Evolutionary conservation across 37 sponge, comb jelly and placozoan genomes (phyloP), one percentile per base, ranked within the genome.

Genomic region (Ephydatia muelleri): DNA sequence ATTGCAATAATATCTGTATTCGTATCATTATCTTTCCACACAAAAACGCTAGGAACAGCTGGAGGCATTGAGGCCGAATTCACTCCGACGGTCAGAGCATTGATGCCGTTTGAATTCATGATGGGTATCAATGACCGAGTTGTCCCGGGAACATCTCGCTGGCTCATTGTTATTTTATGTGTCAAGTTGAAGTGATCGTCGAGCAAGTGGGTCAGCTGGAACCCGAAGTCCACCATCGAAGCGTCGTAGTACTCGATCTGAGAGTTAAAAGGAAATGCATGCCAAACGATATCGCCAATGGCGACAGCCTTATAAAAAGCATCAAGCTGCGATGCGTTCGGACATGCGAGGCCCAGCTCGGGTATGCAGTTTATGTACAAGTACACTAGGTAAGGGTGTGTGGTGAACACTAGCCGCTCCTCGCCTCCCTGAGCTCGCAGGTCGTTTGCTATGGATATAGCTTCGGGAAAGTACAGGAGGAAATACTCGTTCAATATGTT

Each of bases 81-180:
- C 40, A 89, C 90, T 8, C 93, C 93, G 9, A 93, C 93, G 14
- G 93, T 93, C 69, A 93, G 78, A 5, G 93, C 93, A 47, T 86
- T 22, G 19, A 93, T 84, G 1, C 93, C 93, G 32, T 84, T 85
- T 8, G 30, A 28, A 13, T 66, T 65, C 72, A 93, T 49, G 43
- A 88, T 81, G 19, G 93, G 93, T 2, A 93, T 89, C 6, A 93
- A 48, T 9, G 87, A 75, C 4, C 90, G 68, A 1, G 93, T 86
- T 0, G 67, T 82, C 0, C 93, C 93, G n/a, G 93, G 93, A 22
- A 93, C 90, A 82, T 93, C 93, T 78, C 93, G 27, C 67, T 93
- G 93, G 64, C 93, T 93, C 93, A 93, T 93, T 0, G 93, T 89
- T 8, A 67, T 80, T 5, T 79, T 88, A 2, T 48, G 70, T 0